A percentile compares a stretch with the other conserved stretches of the same genome.
phyloP scores from a whole-genome alignment of 2,113 vertebrate species.

The Arizona elegans region DNA sequence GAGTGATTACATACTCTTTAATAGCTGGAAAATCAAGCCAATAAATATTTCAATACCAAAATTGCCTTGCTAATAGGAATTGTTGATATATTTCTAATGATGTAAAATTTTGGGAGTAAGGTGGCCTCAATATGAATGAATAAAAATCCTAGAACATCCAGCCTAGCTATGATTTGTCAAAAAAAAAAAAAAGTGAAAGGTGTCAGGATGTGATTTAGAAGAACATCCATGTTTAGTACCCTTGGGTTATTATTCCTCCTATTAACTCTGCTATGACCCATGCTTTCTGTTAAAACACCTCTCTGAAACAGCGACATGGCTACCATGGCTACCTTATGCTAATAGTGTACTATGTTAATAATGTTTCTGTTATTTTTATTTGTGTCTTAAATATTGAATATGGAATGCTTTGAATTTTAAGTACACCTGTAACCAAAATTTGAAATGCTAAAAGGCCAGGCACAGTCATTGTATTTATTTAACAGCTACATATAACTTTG shows the following conservation, averaged over 20 bases:
- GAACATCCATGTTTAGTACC: neutral
- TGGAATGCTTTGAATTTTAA: neutral
- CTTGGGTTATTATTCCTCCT: neutral
- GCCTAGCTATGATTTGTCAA: neutral
- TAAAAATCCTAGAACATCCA: neutral
- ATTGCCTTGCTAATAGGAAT: neutral
- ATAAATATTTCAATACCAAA: neutral
- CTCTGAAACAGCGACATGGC: neutral
- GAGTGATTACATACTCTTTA: neutral
- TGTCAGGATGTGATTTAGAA: neutral
- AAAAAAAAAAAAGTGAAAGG: neutral
- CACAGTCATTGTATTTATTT: neutral
- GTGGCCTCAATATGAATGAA: neutral
- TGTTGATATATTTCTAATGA: neutral
- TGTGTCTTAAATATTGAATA: neutral
- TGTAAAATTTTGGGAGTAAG: neutral
- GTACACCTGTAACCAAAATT: neutral
- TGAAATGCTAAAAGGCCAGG: neutral
- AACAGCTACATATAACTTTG: neutral
- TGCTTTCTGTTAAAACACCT: neutral
- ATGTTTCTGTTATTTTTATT: neutral
- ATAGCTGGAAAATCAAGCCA: neutral
- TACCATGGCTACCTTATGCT: neutral
- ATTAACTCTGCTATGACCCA: neutral
- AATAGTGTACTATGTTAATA: neutral